These are phyloP conservation scores for Thamnophis sirtalis DNA, from an alignment of 2,113 vertebrate genomes.

Conservation along the genomic window DNA sequence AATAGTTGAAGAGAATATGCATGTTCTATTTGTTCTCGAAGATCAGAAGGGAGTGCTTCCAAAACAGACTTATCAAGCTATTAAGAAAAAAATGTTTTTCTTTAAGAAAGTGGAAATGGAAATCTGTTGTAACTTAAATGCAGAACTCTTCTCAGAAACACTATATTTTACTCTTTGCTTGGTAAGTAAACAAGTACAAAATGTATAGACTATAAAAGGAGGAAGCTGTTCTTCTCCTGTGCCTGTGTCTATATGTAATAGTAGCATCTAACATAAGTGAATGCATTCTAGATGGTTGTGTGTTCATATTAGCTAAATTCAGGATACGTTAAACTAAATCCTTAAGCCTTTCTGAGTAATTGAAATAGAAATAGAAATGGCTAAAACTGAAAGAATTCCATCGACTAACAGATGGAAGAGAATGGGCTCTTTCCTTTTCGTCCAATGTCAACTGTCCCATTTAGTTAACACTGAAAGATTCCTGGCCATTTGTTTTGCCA, in stretches of 20 bases:
- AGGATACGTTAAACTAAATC: background rate
- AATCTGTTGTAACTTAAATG: background rate
- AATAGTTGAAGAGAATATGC: constrained; percentile 70
- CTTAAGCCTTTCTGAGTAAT: background rate
- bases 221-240: background rate
- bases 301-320: background rate
- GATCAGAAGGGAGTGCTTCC: constrained; percentile 86
- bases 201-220: background rate
- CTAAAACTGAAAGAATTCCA: background rate
- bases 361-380: background rate
- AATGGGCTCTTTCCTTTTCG: background rate
- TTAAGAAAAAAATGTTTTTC: constrained; percentile 15
- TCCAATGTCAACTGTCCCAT: background rate
- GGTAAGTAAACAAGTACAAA: background rate
- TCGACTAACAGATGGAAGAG: background rate
- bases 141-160: background rate
- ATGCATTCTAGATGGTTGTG: background rate
- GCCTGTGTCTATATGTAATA: background rate
- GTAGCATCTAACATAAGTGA: background rate
- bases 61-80: constrained; percentile 91
- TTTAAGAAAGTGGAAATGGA: constrained; percentile 9
- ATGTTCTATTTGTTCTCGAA: constrained; percentile 88
- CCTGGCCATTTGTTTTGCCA: background rate
- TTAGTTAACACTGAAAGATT: background rate
- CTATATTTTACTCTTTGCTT: background rate